Base-by-base conservation (phyloP, 2,888 invertebrate genomes). In the Coleophora deauratella region DNA sequence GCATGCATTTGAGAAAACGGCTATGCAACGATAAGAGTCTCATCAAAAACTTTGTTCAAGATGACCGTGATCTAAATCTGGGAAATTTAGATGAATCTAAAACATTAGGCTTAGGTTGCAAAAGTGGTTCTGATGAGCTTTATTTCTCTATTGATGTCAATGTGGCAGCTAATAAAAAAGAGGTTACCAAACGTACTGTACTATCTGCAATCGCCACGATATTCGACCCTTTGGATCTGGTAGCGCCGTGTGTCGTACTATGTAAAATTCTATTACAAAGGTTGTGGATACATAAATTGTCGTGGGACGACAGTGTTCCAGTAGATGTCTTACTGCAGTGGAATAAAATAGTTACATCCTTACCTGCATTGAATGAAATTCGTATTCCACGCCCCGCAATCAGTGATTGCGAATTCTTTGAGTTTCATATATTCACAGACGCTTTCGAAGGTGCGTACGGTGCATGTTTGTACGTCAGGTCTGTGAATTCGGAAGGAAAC, bases 361-460 rank as follows among this genome's bases (percentile, higher is more conserved):
- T 30, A 31, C 8, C 9, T 9, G 4, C 10, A 9, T 8, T 30
- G 21, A 11, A 13, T 14, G 13, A 11, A 15, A 6, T 50, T 9
- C 33, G 42, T 6, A 33, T 49, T 12, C 46, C 50, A 12, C 44
- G 53, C 30, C 40, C 38, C 12, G 45, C 46, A 3, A 37, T 43
- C n/a, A n/a, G 12, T 10, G 12, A 36, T 31, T 8, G 11, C 9
- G 9, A 11, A 9, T 9, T 15, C 33, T 15, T 43, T 2, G 44
- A 55, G 36, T 27, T 57, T 1, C 54, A 54, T 42, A 45, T 49
- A 27, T 55, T 55, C 38, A 36, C 46, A 4, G 52, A 54, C 30
- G 46, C 50, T 2, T 44, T 44, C 4, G 38, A 48, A 27, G 33
- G 36, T 10, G 54, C 50, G 3, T 51, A 45, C 35, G 48, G 50